Percentiles rank a stretch among this genome's conserved stretches.
Evolutionary conservation across 2,113 vertebrate genomes (phyloP).

Genomic region (Elgaria multicarinata): DNA sequence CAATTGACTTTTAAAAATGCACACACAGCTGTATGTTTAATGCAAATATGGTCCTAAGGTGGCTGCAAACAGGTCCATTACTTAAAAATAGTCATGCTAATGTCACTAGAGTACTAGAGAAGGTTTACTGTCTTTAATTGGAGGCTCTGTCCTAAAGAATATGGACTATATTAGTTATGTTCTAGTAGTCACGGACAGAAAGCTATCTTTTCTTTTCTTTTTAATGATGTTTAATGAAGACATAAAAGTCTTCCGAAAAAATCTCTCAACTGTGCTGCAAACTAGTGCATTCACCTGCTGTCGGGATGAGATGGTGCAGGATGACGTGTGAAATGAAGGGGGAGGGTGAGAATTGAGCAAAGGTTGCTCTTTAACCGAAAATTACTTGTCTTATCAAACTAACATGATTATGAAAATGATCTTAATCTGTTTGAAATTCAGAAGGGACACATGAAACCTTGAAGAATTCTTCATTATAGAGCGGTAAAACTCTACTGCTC

Average conservation of each 20-base stretch:
- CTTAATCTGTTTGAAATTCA: conserved; percentile 38
- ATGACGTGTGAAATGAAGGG: neutral
- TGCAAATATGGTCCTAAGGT: neutral
- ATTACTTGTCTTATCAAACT: conserved; percentile 13
- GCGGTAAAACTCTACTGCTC: neutral
- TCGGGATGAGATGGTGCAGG: neutral
- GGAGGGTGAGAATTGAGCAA: neutral
- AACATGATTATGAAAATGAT: neutral
- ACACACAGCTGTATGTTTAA: neutral
- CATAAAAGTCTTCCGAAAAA: neutral
- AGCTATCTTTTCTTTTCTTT: neutral
- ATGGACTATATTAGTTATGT: neutral
- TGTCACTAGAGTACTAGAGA: neutral
- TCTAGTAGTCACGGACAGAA: neutral
- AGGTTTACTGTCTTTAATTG: neutral
- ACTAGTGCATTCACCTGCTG: neutral
- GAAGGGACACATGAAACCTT: neutral
- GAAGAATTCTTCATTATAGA: neutral
- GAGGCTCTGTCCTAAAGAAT: neutral
- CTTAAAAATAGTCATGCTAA: neutral
- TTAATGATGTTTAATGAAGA: conserved; percentile 6
- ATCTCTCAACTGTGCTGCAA: neutral
- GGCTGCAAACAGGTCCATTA: neutral
- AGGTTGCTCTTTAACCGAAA: conserved; percentile 21
- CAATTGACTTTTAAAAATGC: neutral